Percentiles rank a stretch among this genome's conserved stretches.
Evolutionary conservation across 2,888 invertebrate species (phyloP).

Genomic region (Lithophane ornitopus): DNA sequence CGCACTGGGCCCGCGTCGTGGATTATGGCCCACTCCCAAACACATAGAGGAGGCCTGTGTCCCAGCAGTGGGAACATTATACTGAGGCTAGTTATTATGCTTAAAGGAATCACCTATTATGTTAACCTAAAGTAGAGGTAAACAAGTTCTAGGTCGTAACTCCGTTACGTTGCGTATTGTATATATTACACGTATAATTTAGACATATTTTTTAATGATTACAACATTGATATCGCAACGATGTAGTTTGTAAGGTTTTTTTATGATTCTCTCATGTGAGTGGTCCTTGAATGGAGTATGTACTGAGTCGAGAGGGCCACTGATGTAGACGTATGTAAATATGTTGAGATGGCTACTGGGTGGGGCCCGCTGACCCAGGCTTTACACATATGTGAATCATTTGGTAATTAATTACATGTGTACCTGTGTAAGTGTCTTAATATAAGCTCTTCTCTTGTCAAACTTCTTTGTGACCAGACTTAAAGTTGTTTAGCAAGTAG

Average conservation of each 20-base stretch:
- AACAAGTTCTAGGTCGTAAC: too few species aligned
- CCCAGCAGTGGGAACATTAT: too few species aligned
- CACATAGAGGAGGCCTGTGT: too few species aligned
- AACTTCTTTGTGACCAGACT: neutral
- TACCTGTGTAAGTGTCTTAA: neutral
- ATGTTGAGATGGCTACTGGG: constrained; percentile 68
- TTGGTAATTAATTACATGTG: constrained; percentile 22
- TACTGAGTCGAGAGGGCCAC: constrained; percentile 50
- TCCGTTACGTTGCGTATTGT: too few species aligned
- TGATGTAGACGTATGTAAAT: constrained; percentile 48
- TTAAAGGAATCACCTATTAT: too few species aligned
- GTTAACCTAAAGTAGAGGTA: too few species aligned
- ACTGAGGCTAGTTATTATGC: too few species aligned
- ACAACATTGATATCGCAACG: constrained; percentile 54
- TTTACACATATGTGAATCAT: constrained; percentile 15
- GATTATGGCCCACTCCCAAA: too few species aligned
- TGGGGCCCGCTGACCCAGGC: constrained; percentile 25
- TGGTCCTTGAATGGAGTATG: constrained; percentile 63
- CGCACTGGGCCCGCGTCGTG: too few species aligned
- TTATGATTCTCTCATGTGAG: constrained; percentile 47
- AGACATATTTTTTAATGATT: constrained; percentile 46
- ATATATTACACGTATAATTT: constrained; percentile 9
- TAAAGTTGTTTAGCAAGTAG: too few species aligned
- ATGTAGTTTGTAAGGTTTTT: constrained; percentile 43
- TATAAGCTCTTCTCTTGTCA: neutral